Evolutionary conservation across 2,888 invertebrate species (phyloP).

Genomic region (Rhorus exstirpatorius): DNA sequence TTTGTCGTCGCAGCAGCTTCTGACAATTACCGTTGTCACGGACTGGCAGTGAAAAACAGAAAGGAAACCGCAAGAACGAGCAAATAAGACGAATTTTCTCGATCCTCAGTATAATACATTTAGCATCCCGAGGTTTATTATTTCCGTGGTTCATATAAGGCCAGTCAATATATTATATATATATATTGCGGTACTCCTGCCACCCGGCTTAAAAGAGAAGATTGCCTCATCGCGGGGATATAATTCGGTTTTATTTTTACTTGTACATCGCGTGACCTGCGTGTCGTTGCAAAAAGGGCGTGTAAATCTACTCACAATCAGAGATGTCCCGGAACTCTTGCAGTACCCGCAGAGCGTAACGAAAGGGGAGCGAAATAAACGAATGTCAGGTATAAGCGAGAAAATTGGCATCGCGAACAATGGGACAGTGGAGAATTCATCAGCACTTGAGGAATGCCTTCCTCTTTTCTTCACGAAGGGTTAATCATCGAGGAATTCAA

Average conservation of each 20-base stretch:
- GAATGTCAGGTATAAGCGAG: constrained; percentile 18
- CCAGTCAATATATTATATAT: not conserved
- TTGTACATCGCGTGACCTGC: constrained; percentile 65
- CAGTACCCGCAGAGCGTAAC: constrained; percentile 24
- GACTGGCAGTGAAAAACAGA: not conserved
- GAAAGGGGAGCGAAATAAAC: constrained; percentile 17
- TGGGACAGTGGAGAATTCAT: constrained; percentile 46
- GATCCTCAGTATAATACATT: not conserved
- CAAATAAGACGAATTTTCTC: constrained; percentile 3
- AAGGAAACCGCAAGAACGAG: not conserved
- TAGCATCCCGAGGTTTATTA: not conserved
- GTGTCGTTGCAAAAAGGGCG: constrained; percentile 48
- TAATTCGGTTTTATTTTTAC: constrained; percentile 13
- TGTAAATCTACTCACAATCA: constrained; percentile 2
- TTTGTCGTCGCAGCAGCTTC: constrained; percentile 12
- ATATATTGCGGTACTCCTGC: not conserved
- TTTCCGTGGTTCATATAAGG: not conserved
- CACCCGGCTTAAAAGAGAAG: constrained; percentile 1
- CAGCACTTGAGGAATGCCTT: constrained; percentile 1
- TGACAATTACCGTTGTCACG: not conserved
- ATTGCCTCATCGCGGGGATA: constrained; percentile 7
- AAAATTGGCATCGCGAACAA: constrained; percentile 57
- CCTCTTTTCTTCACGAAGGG: not conserved
- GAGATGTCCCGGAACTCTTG: constrained; percentile 43
- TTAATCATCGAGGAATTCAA: not conserved